Base-by-base conservation (phyloP, 2,113 vertebrate species). In the Excalfactoria chinensis region DNA sequence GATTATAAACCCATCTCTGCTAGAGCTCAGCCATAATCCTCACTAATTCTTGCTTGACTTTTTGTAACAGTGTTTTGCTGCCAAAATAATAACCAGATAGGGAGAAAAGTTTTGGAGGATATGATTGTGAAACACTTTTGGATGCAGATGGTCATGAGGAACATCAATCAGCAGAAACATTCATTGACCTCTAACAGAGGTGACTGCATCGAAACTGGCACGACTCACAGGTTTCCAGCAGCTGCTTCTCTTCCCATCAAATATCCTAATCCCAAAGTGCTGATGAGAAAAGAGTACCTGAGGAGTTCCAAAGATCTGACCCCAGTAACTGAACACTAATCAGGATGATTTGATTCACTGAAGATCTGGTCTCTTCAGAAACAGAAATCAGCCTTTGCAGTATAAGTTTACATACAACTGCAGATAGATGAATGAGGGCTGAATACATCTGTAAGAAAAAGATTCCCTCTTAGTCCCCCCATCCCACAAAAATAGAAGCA, bases 41-140 rank as follows among this genome's bases (percentile, higher is more conserved):
- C 34, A 37, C 71, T 92, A 80, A 91, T 71, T 86, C 60, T 91
- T 89, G 41, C 60, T 73, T 93, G 64, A 53, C 23, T 91, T 91
- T 68, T 70, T 83, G 16, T 43, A 64, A 34, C 14, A 67, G 14
- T 67, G 1, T 56, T 70, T 92, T 55, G 25, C 30, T 86, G 64
- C 19, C 51, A 83, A 56, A 89, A 74, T 48, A 89, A 64, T 34
- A 87, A 58, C 12, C 23, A 78, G 55, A 8, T 12, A 60, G 35
- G 9, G 15, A 86, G 37, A 55, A 71, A 85, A 64, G 30, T 6
- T 40, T 87, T 35, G 44, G 44, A 51, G 15, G 9, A 49, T 0
- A 40, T 19, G 17, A 55, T 3, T 32, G 34, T 5, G 5, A 71
- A 74, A 66, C 6, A 56, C 5, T 66, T 92, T 20, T 6, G 6